These are phyloP conservation scores for Sphaerophoria rueppellii DNA, from an alignment of 2,888 invertebrate genomes.

Conservation along the genomic window DNA sequence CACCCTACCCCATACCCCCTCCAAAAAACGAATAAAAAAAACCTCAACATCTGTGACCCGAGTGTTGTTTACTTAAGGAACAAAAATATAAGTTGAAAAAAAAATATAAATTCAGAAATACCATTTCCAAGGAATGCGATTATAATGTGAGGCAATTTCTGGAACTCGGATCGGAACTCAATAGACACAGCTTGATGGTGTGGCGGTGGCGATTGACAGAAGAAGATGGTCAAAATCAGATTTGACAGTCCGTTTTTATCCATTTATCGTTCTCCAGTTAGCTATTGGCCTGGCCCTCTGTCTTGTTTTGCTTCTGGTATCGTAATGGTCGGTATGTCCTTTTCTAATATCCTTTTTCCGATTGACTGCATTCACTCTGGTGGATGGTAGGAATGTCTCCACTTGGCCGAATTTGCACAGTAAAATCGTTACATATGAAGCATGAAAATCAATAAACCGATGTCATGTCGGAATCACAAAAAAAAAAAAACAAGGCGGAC, in stretches of 20 bases:
- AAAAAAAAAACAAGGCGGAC: conserved; percentile 54
- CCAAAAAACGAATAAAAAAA: conserved; percentile 2
- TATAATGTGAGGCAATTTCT: conserved; percentile 30
- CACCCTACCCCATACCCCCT: neutral
- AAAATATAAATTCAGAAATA: conserved; percentile 2
- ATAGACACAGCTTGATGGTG: neutral
- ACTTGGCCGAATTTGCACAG: conserved; percentile 40
- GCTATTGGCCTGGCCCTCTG: neutral
- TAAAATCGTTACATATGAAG: conserved; percentile 51
- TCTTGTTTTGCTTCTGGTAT: neutral
- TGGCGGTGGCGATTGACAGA: neutral
- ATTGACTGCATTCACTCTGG: conserved; percentile 49
- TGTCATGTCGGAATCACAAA: conserved; percentile 59
- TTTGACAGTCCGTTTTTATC: conserved; percentile 61
- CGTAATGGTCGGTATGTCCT: neutral
- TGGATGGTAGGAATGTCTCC: neutral
- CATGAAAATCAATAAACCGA: conserved; percentile 71
- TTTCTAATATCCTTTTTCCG: conserved; percentile 69
- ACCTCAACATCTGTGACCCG: conserved; percentile 24
- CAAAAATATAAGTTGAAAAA: conserved; percentile 21
- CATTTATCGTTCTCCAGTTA: conserved; percentile 34
- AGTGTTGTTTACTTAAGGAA: conserved; percentile 16
- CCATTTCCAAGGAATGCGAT: conserved; percentile 40
- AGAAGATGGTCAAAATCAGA: conserved; percentile 48
- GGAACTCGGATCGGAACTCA: neutral